Base-by-base conservation (phyloP, 64 coral and sea anemone genomes). In the Acropora yongei region DNA sequence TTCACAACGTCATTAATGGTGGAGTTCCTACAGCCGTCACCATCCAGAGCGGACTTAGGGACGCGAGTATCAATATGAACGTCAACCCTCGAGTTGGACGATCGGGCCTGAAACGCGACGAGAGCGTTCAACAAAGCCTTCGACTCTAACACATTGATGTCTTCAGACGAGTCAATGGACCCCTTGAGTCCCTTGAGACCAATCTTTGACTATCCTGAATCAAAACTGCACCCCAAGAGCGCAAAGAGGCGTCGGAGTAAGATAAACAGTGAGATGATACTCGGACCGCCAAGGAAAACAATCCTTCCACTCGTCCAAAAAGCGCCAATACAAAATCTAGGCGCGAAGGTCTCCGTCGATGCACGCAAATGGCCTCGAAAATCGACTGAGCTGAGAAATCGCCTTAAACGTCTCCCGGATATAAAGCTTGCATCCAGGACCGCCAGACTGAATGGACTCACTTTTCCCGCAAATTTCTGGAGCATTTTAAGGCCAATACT, bases 171-270 rank as follows among this genome's bases (percentile, higher is more conserved):
- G 51, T 55, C 58, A 1, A 48, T 19, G 5, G 79, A 77, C 86
- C 92, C 77, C 49, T 94, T 30, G 30, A 89, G 55, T 94, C 87
- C 44, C 89, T 91, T 1, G 53, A 82, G 11, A 49, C 78, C 4
- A 68, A 49, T 11, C 47, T 65, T 39, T 74, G 47, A 8, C 67
- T 58, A 51, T 82, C 63, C 12, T 51, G 61, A 48, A 53, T 4
- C 6, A 91, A 20, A 11, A 82, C 45, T 5, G 16, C 89, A 82
- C 89, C 89, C 89, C 78, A 91, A 17, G 89, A 78, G 8, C 89
- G 57, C 60, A 10, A 82, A 5, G 89, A 82, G 41, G 89, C 89
- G 49, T 90, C 89, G 50, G 60, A 90, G 68, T 47, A 90, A 90
- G 48, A 55, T 5, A 55, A 55, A 16, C 10, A 66, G 68, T 78